Percentiles rank a stretch among this genome's conserved stretches.
Evolutionary conservation across 2,797 vertebrate genomes (phyloP).

Genomic region (Serranus cabrilla): DNA sequence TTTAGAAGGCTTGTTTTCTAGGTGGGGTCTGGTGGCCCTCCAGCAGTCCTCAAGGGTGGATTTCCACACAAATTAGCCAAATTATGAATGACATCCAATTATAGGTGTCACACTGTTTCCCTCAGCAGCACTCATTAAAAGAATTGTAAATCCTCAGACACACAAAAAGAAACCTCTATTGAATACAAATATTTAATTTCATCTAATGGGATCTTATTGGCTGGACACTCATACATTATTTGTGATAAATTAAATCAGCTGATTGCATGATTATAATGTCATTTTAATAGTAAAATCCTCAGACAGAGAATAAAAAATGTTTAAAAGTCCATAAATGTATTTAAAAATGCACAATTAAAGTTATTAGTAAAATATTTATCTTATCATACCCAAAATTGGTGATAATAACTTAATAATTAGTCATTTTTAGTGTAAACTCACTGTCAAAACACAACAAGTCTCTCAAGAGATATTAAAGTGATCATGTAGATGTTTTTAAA

Average conservation of each 20-base stretch:
- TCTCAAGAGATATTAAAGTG: constrained; percentile 1
- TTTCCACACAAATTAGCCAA: constrained; percentile 21
- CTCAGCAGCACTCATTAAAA: constrained; percentile 15
- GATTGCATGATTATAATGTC: constrained; percentile 7
- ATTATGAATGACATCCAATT: constrained; percentile 37
- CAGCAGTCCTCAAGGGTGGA: neutral
- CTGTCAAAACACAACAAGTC: neutral
- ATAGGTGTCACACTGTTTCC: constrained; percentile 35
- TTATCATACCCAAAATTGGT: neutral
- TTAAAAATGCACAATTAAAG: neutral
- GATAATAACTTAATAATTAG: no score
- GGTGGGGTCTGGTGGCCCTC: constrained; percentile 16
- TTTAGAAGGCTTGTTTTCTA: constrained; percentile 13
- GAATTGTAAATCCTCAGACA: constrained; percentile 7
- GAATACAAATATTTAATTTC: constrained; percentile 7
- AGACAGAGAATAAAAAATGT: neutral
- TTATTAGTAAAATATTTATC: neutral
- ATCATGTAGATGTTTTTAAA: constrained; percentile 1
- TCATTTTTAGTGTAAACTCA: neutral
- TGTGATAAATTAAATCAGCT: neutral
- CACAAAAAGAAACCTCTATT: constrained; percentile 12
- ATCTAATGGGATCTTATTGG: constrained; percentile 18
- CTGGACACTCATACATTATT: neutral
- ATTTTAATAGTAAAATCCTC: constrained; percentile 2
- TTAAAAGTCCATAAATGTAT: neutral